Evolutionary conservation across 2,113 vertebrate species (phyloP).

Genomic region (Dasyornis broadbenti): DNA sequence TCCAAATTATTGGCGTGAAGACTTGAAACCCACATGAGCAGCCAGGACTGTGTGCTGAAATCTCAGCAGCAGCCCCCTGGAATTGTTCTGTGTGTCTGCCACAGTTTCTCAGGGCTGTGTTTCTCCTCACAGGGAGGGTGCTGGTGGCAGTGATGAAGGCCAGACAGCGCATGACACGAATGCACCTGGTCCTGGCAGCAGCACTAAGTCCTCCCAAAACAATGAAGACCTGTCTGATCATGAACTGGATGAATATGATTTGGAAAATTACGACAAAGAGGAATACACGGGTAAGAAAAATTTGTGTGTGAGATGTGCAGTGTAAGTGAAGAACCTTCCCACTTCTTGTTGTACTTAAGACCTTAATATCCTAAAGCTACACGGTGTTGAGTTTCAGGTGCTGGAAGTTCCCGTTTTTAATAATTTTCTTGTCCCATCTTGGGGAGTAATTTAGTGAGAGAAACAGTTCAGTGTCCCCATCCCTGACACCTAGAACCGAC

Average conservation of each 20-base stretch:
- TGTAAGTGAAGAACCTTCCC: background rate
- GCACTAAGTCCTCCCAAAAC: background rate
- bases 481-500: accelerated
- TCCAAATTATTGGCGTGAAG: background rate
- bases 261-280: conserved; percentile 91
- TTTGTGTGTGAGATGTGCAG: background rate
- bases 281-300: conserved; percentile 68
- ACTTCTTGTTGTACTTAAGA: background rate
- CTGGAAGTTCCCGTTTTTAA: background rate
- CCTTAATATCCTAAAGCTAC: background rate
- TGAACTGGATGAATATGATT: conserved; percentile 86
- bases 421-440: background rate
- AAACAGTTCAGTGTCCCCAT: background rate
- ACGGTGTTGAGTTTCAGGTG: background rate
- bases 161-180: background rate
- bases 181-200: background rate
- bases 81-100: background rate
- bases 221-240: conserved; percentile 44
- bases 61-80: background rate
- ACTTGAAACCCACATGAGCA: background rate
- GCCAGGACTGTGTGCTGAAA: background rate
- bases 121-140: conserved; percentile 42
- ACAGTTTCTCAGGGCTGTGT: background rate
- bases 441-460: background rate
- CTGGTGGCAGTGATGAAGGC: conserved; percentile 69